Base-by-base conservation (phyloP, 2,113 vertebrate species). In the Cyphomyrus plagiostoma region DNA sequence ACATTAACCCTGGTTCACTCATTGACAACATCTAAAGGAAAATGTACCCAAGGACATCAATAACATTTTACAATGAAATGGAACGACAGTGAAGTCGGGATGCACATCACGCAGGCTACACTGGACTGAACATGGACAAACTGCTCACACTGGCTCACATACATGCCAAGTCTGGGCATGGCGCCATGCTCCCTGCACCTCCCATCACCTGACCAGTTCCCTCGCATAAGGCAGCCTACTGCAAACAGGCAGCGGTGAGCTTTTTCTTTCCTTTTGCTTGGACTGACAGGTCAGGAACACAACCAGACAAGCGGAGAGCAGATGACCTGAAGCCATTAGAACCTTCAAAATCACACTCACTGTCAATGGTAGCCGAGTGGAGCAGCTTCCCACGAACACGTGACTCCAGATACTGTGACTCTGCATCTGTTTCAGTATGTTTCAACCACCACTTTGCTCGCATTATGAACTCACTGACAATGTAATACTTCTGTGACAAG, bases 1-100 rank as follows among this genome's bases (percentile, higher is more conserved):
- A 82, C 66, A 89, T 89, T 87, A 91, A 77, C 88, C 26, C 17
- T 49, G 19, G 17, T 48, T 62, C 86, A 62, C 52, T 45, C 49
- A 49, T n/a, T 53, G 26, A 87, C 26, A 70, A 87, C 19, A 26
- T 84, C 82, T 84, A 46, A 84, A 84, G 82, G 45, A 84, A 46
- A 84, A 48, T 13, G 45, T 46, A 45, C 45, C 42, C 82, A 84
- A 84, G 82, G 82, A 46, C 23, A 46, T 45, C 80, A 87, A 39
- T 87, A 30, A 77, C 48, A 52, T 74, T 88, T 70, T 35, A 88
- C 7, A 74, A 62, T 88, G 9, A 70, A 70, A 70, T 26, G 39
- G 5, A 70, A 70, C 17, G 8, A 49, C 48, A 8, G 13, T 7
- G 46, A 2, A 21, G 26, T 26, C 11, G 11, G 62, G 62, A 74